Percentiles rank a stretch among this genome's conserved stretches.
phyloP scores from a whole-genome alignment of 2,113 vertebrate genomes.

The Upupa epops region DNA sequence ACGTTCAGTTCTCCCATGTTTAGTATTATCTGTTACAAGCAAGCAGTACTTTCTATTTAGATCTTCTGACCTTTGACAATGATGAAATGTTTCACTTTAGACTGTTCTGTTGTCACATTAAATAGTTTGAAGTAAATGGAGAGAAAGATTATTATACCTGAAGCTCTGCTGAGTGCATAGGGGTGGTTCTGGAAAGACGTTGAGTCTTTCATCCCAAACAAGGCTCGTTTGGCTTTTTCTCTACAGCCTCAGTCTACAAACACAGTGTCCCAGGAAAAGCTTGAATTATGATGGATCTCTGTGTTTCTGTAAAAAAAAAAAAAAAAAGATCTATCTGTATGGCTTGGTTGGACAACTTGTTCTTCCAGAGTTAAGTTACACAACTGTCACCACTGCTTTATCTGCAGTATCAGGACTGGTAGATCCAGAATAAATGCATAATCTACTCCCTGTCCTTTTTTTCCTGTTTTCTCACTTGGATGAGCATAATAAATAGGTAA shows the following conservation, averaged over 20 bases:
- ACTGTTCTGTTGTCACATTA: neutral
- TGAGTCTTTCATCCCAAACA: neutral
- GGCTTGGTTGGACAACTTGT: fast-evolving
- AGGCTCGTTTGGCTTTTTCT: neutral
- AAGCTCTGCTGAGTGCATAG: neutral
- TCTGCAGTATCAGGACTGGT: neutral
- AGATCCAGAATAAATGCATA: neutral
- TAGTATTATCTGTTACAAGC: neutral
- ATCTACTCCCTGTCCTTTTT: too few species aligned
- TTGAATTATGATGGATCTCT: neutral
- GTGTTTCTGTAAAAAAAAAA: neutral
- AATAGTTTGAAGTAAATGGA: neutral
- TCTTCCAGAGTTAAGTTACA: neutral
- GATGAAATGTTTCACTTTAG: neutral
- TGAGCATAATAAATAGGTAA: too few species aligned
- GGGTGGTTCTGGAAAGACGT: neutral
- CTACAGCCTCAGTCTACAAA: neutral
- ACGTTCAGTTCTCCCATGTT: neutral
- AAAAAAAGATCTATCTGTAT: too few species aligned
- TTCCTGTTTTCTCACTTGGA: too few species aligned
- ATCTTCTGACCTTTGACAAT: slow-evolving; percentile 3
- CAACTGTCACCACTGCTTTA: neutral
- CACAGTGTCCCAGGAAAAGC: neutral
- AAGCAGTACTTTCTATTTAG: neutral
- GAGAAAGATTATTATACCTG: neutral